Conservation (phyloP, 2,888 invertebrate genomes). For the Mythimna ferrago region DNA sequence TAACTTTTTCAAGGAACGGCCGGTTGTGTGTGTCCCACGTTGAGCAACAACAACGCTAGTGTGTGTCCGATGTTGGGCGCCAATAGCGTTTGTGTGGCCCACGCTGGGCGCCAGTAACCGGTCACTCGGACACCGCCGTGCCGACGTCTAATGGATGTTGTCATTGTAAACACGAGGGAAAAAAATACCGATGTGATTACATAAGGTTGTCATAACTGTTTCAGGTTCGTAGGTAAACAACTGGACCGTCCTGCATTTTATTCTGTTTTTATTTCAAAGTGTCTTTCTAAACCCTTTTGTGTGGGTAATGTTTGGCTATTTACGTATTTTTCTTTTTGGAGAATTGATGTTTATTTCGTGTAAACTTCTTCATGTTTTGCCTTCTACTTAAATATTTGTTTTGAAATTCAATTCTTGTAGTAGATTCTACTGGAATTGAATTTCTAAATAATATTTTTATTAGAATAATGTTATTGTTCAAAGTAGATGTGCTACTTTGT, state of each 20-base stretch:
- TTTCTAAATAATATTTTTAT: not conserved
- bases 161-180: slow-evolving; percentile 80
- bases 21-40: slow-evolving; percentile 68
- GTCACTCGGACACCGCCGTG: slow-evolving; percentile 63
- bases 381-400: not conserved
- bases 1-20: slow-evolving; percentile 75
- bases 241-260: slow-evolving; percentile 58
- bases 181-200: slow-evolving; percentile 67
- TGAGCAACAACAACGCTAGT: slow-evolving; percentile 63
- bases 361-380: not conserved
- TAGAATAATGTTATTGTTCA: no score
- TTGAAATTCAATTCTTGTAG: not conserved
- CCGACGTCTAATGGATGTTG: slow-evolving; percentile 79
- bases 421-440: no score
- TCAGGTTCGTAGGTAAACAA: slow-evolving; percentile 65
- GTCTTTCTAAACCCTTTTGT: slow-evolving; percentile 57
- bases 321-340: slow-evolving; percentile 30
- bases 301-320: slow-evolving; percentile 32
- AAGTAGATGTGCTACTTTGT: not conserved
- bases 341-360: slow-evolving; percentile 11
- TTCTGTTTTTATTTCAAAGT: slow-evolving; percentile 66
- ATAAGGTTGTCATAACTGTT: slow-evolving; percentile 67
- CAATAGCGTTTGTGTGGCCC: slow-evolving; percentile 68
- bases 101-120: slow-evolving; percentile 71
- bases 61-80: slow-evolving; percentile 5